Conservation (phyloP, 2,888 invertebrate genomes). For the Eumerus sabulonum region DNA sequence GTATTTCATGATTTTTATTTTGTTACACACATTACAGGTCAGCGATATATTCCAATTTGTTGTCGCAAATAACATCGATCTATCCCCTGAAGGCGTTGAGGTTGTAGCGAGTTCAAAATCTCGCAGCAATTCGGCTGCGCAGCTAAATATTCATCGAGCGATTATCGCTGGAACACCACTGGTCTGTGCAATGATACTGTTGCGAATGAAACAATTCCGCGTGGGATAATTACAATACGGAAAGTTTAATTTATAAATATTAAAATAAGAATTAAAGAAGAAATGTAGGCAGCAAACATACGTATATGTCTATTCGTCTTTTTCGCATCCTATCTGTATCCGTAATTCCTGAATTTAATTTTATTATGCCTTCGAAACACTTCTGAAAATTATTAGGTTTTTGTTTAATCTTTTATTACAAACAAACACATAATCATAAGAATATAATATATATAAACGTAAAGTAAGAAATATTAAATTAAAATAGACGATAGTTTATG, state of each 20-base stretch:
- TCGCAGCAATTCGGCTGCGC: constrained; percentile 75
- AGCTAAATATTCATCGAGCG: constrained; percentile 47
- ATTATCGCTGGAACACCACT: constrained; percentile 42
- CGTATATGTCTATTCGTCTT: constrained; percentile 4
- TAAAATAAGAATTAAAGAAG: too few species aligned
- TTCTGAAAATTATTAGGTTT: constrained; percentile 19
- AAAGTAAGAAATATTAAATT: constrained; percentile 11
- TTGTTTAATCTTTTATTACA: constrained; percentile 21
- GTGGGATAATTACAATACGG: constrained; percentile 71
- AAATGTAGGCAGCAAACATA: too few species aligned
- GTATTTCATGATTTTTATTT: neutral
- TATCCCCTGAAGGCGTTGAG: constrained; percentile 78
- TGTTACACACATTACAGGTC: constrained; percentile 80
- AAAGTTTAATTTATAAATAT: constrained; percentile 7
- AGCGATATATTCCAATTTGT: constrained; percentile 87
- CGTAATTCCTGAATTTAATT: constrained; percentile 1
- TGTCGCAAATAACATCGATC: constrained; percentile 76
- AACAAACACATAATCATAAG: constrained; percentile 49
- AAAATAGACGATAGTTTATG: constrained; percentile 45
- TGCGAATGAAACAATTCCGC: constrained; percentile 67
- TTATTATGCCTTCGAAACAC: constrained; percentile 43
- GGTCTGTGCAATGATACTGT: constrained; percentile 65
- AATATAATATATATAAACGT: constrained; percentile 10
- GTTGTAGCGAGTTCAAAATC: constrained; percentile 79
- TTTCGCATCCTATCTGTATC: constrained; percentile 10